Conservation (phyloP, 2,797 vertebrate species). For the Phrynocephalus guinanensis region DNA sequence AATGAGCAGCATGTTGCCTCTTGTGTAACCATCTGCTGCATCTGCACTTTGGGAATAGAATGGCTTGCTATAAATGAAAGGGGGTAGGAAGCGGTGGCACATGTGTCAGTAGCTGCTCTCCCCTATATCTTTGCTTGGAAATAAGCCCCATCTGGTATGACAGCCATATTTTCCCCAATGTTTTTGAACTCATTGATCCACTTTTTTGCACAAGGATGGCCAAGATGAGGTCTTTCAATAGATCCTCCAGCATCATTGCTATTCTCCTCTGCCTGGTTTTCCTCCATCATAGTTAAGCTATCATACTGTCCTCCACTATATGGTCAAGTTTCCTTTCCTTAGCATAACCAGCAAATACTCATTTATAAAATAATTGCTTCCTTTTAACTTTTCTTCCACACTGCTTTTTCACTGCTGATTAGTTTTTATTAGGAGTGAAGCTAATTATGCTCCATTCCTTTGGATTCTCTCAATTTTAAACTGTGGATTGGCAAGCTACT, state of each 20-base stretch:
- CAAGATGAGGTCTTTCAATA: slow-evolving; percentile 21
- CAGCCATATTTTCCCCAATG: neutral
- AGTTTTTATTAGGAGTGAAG: neutral
- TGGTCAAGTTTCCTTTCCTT: neutral
- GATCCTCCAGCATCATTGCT: slow-evolving; percentile 7
- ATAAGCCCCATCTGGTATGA: slow-evolving; percentile 13
- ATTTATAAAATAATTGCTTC: neutral
- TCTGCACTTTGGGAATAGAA: slow-evolving; percentile 57
- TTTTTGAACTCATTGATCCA: neutral
- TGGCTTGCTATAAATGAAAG: slow-evolving; percentile 61
- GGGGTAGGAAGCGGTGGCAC: slow-evolving; percentile 52
- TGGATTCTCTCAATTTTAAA: neutral
- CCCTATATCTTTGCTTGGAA: neutral
- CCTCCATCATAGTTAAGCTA: neutral
- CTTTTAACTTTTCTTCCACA: neutral
- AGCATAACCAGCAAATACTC: neutral
- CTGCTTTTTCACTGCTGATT: neutral
- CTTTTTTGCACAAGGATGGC: slow-evolving; percentile 24
- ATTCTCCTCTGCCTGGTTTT: slow-evolving; percentile 9
- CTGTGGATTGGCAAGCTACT: neutral
- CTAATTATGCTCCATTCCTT: neutral
- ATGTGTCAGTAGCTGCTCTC: slow-evolving; percentile 42
- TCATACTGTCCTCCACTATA: neutral
- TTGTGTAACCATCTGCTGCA: slow-evolving; percentile 70
- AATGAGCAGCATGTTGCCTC: slow-evolving; percentile 61